Evolutionary conservation across 2,888 invertebrate genomes (phyloP).

Genomic region (Netelia inedita): DNA sequence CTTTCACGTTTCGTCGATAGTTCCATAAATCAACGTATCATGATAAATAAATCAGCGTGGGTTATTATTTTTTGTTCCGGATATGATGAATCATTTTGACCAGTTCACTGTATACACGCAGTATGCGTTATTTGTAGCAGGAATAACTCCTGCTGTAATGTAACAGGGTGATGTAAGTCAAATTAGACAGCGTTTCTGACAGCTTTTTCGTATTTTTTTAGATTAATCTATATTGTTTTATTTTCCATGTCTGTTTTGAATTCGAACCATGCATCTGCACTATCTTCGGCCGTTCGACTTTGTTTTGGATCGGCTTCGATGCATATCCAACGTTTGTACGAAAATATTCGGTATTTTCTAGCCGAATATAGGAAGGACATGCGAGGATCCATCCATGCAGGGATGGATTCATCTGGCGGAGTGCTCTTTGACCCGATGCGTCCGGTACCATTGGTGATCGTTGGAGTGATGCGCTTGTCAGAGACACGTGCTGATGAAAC

Average conservation of each 20-base stretch:
- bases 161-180: too few species aligned
- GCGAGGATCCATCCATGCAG: neutral
- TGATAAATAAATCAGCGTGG: constrained; percentile 19
- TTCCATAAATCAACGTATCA: constrained; percentile 47
- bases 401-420: neutral
- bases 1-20: constrained; percentile 36
- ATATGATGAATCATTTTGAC: neutral
- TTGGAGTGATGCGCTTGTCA: constrained; percentile 14
- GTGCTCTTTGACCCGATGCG: constrained; percentile 30
- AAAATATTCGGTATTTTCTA: neutral
- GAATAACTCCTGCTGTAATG: too few species aligned
- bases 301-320: neutral
- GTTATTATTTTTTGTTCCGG: constrained; percentile 18
- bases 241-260: too few species aligned
- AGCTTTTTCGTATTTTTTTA: too few species aligned
- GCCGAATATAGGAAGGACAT: neutral
- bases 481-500: constrained; percentile 4
- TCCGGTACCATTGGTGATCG: constrained; percentile 1
- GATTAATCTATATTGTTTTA: too few species aligned
- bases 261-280: neutral
- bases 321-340: neutral
- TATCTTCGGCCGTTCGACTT: neutral
- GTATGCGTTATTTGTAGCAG: neutral
- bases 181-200: too few species aligned
- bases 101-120: neutral